Evolutionary conservation across 1,140 invertebrate genomes (phyloP), one percentile per base, ranked within the genome.

Genomic region (Macrobrachium rosenbergii): DNA sequence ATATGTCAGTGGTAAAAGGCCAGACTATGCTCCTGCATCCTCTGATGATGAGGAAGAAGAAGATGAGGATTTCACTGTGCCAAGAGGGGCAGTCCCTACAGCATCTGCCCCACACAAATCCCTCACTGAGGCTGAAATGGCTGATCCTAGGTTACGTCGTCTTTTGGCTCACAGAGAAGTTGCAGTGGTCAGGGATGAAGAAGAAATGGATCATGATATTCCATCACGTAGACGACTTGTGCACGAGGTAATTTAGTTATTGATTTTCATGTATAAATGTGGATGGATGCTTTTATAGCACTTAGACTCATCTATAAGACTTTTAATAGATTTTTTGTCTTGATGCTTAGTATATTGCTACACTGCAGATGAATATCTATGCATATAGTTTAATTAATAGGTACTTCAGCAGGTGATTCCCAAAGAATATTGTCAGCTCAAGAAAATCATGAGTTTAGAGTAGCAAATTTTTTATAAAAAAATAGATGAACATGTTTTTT

Each of bases 1-100:
- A 82, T 98, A 98, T 91, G 96, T 98, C 79, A 97, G 96, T 59
- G 97, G 97, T 69, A 98, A 98, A 92, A 94, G 96, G 83, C 97
- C 97, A n/a, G 96, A 98, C 91, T 98, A 98, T 93, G 97, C 97
- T 28, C 96, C 96, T 88, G 94, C 94, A 37, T 94, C 94, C 14
- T 95, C 94, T 82, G 96, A 95, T 63, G 95, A 96, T 82, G 96
- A 97, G 89, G 96, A 97, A 85, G 96, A 95, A 10, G 96, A 96
- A 77, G 94, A 94, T 45, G 96, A 97, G 90, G 96, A 97, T 91
- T 97, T 97, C 90, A 93, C 97, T 89, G 95, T 96, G 43, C 93
- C 88, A 84, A 73, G 84, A 52, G 85, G 88, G 52, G 87, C 81
- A 58, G 86, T 60, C 59, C 82, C 75, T 52, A 80, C 87, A 16